Percentiles rank a stretch among this genome's conserved stretches.
These are phyloP conservation scores for Cephalotes varians DNA, from an alignment of 2,888 invertebrate species.

Conservation along the genomic window DNA sequence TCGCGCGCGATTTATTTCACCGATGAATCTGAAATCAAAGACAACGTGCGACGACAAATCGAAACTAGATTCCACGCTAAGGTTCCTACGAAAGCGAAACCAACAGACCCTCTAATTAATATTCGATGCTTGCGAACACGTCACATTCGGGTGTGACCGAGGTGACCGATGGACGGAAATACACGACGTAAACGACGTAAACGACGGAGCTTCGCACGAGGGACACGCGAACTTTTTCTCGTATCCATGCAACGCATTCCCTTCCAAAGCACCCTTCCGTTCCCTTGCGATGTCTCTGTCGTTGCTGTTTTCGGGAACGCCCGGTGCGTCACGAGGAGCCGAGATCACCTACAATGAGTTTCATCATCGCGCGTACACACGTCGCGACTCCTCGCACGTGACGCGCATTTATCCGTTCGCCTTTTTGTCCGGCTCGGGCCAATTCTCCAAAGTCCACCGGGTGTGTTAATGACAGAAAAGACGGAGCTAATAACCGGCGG, in stretches of 20 bases:
- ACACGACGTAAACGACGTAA: neutral
- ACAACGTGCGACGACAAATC: neutral
- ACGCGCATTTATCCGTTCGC: constrained; percentile 83
- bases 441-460: constrained; percentile 80
- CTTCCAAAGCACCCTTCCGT: neutral
- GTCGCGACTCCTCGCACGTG: constrained; percentile 81
- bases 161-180: constrained; percentile 61
- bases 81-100: constrained; percentile 60
- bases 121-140: constrained; percentile 64
- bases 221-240: constrained; percentile 68
- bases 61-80: constrained; percentile 1
- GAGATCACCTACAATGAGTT: constrained; percentile 74
- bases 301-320: constrained; percentile 73
- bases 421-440: constrained; percentile 72
- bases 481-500: constrained; percentile 78
- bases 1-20: neutral
- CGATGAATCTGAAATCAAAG: neutral
- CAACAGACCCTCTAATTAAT: constrained; percentile 62
- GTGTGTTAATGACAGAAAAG: constrained; percentile 81
- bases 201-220: constrained; percentile 63
- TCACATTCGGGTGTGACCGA: constrained; percentile 57
- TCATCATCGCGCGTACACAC: constrained; percentile 82
- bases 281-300: neutral
- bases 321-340: constrained; percentile 75
- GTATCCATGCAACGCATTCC: constrained; percentile 18